Conservation (phyloP, 2,113 vertebrate genomes). For the Pithys albifrons region DNA sequence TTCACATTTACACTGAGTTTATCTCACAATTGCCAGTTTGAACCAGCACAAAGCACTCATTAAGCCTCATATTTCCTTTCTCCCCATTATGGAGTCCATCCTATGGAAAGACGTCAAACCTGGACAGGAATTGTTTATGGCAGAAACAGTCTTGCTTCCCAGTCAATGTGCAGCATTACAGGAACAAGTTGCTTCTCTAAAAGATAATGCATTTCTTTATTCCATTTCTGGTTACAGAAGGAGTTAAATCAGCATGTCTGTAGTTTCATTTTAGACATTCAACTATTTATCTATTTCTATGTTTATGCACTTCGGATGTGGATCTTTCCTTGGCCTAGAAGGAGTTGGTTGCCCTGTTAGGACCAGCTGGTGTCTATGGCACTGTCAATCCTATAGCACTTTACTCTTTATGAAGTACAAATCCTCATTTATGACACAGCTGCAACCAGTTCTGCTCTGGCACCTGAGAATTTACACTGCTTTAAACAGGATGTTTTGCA, state of each 20-base stretch:
- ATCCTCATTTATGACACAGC: neutral
- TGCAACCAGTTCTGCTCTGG: neutral
- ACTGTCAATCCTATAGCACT: neutral
- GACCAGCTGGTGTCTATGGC: neutral
- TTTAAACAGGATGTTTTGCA: neutral
- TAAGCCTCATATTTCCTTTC: neutral
- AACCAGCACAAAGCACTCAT: neutral
- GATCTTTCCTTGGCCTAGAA: neutral
- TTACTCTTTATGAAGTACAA: neutral
- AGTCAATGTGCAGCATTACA: neutral
- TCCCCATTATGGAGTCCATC: neutral
- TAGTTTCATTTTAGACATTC: neutral
- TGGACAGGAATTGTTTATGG: neutral
- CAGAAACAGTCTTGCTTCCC: neutral
- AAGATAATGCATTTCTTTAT: neutral
- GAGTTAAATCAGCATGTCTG: neutral
- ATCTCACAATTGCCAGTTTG: rapidly evolving
- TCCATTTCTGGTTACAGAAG: neutral
- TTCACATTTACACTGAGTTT: neutral
- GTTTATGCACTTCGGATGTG: neutral
- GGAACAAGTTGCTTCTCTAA: neutral
- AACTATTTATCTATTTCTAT: neutral
- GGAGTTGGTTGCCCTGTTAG: neutral
- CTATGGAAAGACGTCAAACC: neutral
- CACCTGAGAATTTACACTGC: neutral